Conservation (phyloP, 2,888 invertebrate species). For the Bombyx huttoni region DNA sequence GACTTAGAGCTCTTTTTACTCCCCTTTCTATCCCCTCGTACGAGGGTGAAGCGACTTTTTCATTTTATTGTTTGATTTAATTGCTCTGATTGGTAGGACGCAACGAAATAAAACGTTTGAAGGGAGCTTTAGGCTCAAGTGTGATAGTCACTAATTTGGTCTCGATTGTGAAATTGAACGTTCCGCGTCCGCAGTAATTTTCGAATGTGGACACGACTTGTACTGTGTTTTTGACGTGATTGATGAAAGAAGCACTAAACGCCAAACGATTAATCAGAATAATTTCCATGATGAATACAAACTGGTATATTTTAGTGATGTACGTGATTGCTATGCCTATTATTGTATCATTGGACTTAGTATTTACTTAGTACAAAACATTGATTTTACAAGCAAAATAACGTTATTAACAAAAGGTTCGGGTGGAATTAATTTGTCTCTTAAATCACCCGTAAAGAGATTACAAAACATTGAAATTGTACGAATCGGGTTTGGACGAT, state of each 20-base stretch:
- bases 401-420: neutral
- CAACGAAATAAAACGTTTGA: slow-evolving; percentile 46
- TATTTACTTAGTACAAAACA: too few relatives aligned
- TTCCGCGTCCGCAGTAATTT: neutral
- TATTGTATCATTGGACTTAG: too few relatives aligned
- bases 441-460: neutral
- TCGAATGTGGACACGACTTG: too few relatives aligned
- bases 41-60: slow-evolving; percentile 31
- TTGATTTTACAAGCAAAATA: neutral
- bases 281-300: too few relatives aligned
- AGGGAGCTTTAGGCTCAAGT: slow-evolving; percentile 38
- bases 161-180: slow-evolving; percentile 28
- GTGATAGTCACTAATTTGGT: slow-evolving; percentile 37
- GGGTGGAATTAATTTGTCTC: neutral
- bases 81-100: slow-evolving; percentile 59
- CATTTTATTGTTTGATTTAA: slow-evolving; percentile 49
- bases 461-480: neutral
- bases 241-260: too few relatives aligned
- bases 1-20: neutral
- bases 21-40: slow-evolving; percentile 12
- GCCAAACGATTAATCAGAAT: too few relatives aligned
- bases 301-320: too few relatives aligned
- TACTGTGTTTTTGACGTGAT: too few relatives aligned
- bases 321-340: too few relatives aligned
- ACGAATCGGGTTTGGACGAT: slow-evolving; percentile 1